These are phyloP conservation scores for Falco rusticolus DNA, from an alignment of 2,797 vertebrate species.

Conservation along the genomic window DNA sequence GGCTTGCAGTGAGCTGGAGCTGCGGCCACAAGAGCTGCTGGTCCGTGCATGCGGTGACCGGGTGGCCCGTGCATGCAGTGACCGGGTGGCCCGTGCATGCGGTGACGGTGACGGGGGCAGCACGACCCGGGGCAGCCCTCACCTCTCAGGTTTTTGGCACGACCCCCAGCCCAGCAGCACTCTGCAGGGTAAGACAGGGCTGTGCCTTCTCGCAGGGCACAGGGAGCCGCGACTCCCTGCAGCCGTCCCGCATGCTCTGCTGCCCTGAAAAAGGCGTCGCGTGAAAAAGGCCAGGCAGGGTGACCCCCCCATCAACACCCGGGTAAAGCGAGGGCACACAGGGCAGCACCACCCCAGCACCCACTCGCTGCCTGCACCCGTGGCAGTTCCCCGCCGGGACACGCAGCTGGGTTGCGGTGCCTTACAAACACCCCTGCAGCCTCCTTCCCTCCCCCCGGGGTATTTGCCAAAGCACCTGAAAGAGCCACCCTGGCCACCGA, in stretches of 20 bases:
- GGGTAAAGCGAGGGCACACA: not conserved
- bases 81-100: accelerated
- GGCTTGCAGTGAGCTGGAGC: not conserved
- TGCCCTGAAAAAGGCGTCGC: accelerated
- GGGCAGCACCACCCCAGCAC: not conserved
- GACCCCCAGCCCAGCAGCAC: accelerated
- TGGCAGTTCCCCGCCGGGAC: accelerated
- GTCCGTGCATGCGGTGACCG: accelerated
- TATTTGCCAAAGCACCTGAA: not conserved
- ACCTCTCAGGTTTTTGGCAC: too few relatives aligned
- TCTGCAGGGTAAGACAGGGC: not conserved
- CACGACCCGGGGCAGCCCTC: not conserved
- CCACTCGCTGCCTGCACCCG: accelerated
- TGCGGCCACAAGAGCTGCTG: not conserved
- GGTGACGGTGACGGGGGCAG: not conserved
- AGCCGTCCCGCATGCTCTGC: accelerated
- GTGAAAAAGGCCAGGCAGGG: not conserved
- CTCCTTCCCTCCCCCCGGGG: not conserved
- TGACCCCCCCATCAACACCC: not conserved
- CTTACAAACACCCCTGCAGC: accelerated
- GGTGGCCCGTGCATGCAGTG: accelerated
- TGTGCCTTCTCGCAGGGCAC: accelerated
- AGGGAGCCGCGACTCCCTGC: accelerated
- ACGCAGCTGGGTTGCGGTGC: accelerated
- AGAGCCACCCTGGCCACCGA: accelerated